Conservation (phyloP, 2,888 invertebrate species). For the Morpho achilles region DNA sequence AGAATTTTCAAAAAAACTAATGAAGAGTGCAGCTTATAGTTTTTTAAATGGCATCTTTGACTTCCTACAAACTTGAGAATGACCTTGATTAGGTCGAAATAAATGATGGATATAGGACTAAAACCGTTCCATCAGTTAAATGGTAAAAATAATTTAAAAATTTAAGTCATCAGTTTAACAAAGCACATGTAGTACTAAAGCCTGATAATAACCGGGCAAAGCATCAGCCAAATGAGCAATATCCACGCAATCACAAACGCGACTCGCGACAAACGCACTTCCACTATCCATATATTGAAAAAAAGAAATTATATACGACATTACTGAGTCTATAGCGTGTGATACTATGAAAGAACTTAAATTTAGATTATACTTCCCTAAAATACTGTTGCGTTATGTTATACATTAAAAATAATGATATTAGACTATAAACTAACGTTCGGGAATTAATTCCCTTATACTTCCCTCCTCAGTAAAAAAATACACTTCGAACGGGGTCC, state of each 20-base stretch:
- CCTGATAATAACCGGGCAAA: conserved; percentile 22
- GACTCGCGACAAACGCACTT: conserved; percentile 33
- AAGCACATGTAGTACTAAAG: not conserved
- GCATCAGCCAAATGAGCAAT: conserved; percentile 23
- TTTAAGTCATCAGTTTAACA: too few species aligned
- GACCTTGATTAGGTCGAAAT: too few species aligned
- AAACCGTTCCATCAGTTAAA: too few species aligned
- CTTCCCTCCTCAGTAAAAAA: conserved; percentile 24
- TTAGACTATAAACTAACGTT: conserved; percentile 59
- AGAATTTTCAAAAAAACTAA: too few species aligned
- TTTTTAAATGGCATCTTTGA: too few species aligned
- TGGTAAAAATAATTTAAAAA: too few species aligned
- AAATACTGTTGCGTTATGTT: conserved; percentile 75
- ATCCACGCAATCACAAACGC: conserved; percentile 28
- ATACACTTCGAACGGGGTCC: conserved; percentile 19
- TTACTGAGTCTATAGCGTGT: conserved; percentile 48
- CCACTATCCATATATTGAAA: conserved; percentile 34
- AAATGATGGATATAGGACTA: too few species aligned
- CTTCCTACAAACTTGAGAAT: too few species aligned
- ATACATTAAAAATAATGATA: conserved; percentile 77
- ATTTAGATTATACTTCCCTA: conserved; percentile 67
- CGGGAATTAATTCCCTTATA: conserved; percentile 23
- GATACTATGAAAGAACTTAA: conserved; percentile 53
- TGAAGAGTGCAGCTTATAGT: too few species aligned
- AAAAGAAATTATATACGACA: conserved; percentile 28